Percentiles rank a stretch among this genome's conserved stretches.
Evolutionary conservation across 1,140 invertebrate genomes (phyloP).

Genomic region (Portunus trituberculatus): DNA sequence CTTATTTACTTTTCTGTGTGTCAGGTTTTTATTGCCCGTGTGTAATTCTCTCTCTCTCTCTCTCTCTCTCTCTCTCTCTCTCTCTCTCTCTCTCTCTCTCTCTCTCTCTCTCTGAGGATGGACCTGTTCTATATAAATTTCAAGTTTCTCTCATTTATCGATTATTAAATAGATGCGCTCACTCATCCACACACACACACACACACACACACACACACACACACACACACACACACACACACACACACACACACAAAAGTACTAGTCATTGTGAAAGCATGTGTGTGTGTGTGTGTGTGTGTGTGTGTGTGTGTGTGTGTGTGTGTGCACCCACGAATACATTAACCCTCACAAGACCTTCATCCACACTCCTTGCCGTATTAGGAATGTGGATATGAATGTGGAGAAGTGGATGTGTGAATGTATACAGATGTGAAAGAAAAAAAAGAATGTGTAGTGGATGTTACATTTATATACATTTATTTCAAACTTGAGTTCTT

Average conservation of each 20-base stretch:
- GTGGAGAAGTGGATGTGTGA: background rate
- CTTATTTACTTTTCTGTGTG: background rate
- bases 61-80: slow-evolving; percentile 31
- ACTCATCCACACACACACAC: background rate
- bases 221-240: slow-evolving; percentile 20
- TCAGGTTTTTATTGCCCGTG: background rate
- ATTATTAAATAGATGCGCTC: background rate
- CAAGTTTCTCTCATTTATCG: background rate
- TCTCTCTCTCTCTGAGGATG: slow-evolving; percentile 14
- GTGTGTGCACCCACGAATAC: background rate
- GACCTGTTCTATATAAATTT: background rate
- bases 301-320: slow-evolving; percentile 20
- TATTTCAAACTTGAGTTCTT: too few relatives aligned
- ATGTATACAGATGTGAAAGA: background rate
- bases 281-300: background rate
- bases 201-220: slow-evolving; percentile 20
- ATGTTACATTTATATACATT: background rate
- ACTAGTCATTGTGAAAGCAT: background rate
- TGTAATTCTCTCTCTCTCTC: background rate
- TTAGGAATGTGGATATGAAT: background rate
- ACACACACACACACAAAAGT: background rate
- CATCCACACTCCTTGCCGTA: background rate
- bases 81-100: slow-evolving; percentile 12
- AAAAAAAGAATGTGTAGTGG: background rate
- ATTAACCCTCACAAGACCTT: slow-evolving; percentile 1